A percentile compares a stretch with the other conserved stretches of the same genome.
phyloP scores from a whole-genome alignment of 2,888 invertebrate species.

The Sepioteuthis lessoniana region DNA sequence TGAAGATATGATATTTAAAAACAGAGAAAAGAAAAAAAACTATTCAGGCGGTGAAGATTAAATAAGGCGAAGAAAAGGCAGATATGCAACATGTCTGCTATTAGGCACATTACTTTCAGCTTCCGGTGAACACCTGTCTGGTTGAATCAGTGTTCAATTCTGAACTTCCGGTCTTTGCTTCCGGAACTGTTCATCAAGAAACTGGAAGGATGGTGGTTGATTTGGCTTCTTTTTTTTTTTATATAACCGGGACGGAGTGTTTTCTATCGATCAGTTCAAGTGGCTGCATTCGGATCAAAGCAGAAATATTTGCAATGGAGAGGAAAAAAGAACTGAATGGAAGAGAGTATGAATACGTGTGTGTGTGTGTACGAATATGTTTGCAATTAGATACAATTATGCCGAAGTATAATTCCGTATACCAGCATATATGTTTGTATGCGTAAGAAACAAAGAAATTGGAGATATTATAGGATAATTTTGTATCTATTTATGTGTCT shows the following conservation, averaged over 20 bases:
- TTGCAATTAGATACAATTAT: no score
- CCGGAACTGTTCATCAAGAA: background rate
- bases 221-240: background rate
- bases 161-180: conserved; percentile 20
- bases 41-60: background rate
- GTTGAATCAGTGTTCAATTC: background rate
- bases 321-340: background rate
- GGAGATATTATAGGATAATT: background rate
- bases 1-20: background rate
- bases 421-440: no score
- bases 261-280: background rate
- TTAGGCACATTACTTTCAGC: background rate
- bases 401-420: no score
- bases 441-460: background rate
- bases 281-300: conserved; percentile 6
- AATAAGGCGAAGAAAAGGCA: background rate
- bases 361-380: background rate
- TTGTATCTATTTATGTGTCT: background rate
- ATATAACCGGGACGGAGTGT: background rate
- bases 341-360: background rate
- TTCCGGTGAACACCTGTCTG: conserved; percentile 11
- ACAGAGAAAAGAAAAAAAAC: background rate
- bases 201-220: background rate
- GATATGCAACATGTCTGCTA: background rate
- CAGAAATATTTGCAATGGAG: background rate